These are phyloP conservation scores for Centropus unirufus DNA, from an alignment of 2,113 vertebrate species.

Conservation along the genomic window DNA sequence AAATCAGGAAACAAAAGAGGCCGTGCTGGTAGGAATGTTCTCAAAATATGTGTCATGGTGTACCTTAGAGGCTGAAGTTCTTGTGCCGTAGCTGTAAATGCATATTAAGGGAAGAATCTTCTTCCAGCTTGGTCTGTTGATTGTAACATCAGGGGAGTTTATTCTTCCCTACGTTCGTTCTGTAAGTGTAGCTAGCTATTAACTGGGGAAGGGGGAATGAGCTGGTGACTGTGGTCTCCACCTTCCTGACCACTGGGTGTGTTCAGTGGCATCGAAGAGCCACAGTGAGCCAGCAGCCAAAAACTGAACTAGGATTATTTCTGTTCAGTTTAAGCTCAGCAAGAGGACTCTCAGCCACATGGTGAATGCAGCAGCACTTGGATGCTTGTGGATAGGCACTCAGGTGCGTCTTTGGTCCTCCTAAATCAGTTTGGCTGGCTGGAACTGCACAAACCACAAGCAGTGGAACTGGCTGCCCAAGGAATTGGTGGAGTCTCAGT, in stretches of 20 bases:
- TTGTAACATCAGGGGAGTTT: background rate
- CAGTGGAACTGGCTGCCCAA: too few species aligned
- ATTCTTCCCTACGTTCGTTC: background rate
- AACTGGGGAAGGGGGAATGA: background rate
- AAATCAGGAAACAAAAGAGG: background rate
- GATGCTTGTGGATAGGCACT: background rate
- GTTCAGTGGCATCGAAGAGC: background rate
- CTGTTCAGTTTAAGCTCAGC: background rate
- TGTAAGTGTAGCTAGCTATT: background rate
- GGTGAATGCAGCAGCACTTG: background rate
- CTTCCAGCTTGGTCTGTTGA: background rate
- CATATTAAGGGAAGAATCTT: background rate
- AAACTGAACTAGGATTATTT: background rate
- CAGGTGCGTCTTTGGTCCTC: background rate
- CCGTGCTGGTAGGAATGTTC: background rate
- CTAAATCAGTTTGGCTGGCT: background rate
- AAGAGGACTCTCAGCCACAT: background rate
- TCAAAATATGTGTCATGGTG: rapidly evolving
- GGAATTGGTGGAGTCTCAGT: too few species aligned
- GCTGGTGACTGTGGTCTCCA: background rate
- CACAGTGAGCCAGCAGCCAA: background rate
- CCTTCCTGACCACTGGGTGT: background rate
- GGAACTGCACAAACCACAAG: background rate
- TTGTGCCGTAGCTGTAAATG: background rate
- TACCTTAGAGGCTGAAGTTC: background rate